These are phyloP conservation scores for Drosophila sproati DNA, from an alignment of 1,140 invertebrate species.

Conservation along the genomic window DNA sequence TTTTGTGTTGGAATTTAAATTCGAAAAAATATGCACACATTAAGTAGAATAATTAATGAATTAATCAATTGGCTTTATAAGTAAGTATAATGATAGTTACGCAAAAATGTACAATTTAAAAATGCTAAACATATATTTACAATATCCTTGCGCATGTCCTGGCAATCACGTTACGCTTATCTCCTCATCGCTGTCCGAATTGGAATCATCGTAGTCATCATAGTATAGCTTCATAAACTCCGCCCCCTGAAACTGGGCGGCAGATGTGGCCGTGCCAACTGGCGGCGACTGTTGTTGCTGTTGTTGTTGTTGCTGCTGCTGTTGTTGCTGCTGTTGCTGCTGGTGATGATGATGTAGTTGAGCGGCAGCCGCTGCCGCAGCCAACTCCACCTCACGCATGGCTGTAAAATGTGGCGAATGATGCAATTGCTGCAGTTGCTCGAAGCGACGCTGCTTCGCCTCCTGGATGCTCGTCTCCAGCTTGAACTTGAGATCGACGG, in stretches of 20 bases:
- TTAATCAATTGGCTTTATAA: slow-evolving; percentile 51
- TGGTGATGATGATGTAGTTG: slow-evolving; percentile 79
- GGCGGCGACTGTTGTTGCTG: slow-evolving; percentile 50
- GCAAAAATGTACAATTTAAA: slow-evolving; percentile 66
- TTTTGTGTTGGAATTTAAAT: slow-evolving; percentile 76
- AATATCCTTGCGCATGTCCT: slow-evolving; percentile 31
- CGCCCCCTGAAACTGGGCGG: slow-evolving; percentile 69
- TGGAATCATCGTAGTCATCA: slow-evolving; percentile 88
- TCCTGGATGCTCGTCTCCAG: slow-evolving; percentile 75
- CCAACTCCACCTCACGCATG: slow-evolving; percentile 71
- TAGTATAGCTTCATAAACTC: slow-evolving; percentile 86
- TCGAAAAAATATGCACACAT: slow-evolving; percentile 74
- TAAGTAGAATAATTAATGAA: slow-evolving; percentile 61
- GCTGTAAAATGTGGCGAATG: slow-evolving; percentile 81
- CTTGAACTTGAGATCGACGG: slow-evolving; percentile 79
- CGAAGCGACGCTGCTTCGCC: slow-evolving; percentile 71
- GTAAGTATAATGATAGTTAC: slow-evolving; percentile 29
- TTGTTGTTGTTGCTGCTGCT: slow-evolving; percentile 58
- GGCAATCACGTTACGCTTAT: slow-evolving; percentile 91
- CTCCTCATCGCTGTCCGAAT: slow-evolving; percentile 91
- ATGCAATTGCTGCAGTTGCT: slow-evolving; percentile 84
- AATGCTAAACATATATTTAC: slow-evolving; percentile 64
- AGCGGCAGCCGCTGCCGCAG: slow-evolving; percentile 68
- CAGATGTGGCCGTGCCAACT: slow-evolving; percentile 33
- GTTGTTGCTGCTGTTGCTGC: slow-evolving; percentile 62